Evolutionary conservation across 2,113 vertebrate genomes (phyloP).

Genomic region (Rhagologus leucostigma): DNA sequence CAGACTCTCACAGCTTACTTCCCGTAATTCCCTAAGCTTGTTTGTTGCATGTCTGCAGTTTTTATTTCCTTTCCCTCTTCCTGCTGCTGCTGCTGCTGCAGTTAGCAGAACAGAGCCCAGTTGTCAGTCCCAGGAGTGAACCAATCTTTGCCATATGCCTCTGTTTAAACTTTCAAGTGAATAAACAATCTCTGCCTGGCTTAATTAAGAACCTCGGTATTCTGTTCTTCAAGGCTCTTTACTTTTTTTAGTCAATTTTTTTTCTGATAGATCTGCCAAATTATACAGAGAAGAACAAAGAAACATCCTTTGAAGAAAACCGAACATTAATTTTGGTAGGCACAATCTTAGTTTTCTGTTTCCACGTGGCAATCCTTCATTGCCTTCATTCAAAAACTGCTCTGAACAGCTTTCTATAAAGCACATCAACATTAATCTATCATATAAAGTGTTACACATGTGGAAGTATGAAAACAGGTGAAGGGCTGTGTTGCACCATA

Average conservation of each 20-base stretch:
- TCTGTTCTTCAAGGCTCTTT: neutral
- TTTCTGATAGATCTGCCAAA: neutral
- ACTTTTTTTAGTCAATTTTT: neutral
- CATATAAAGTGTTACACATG: neutral
- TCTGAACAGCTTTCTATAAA: neutral
- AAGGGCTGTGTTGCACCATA: neutral
- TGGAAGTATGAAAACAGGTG: neutral
- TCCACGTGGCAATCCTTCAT: neutral
- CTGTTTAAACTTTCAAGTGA: slow-evolving; percentile 22
- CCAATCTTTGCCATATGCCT: neutral
- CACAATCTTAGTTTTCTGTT: neutral
- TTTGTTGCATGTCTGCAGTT: slow-evolving; percentile 9
- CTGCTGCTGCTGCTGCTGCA: neutral
- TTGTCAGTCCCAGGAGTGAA: neutral
- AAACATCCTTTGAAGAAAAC: neutral
- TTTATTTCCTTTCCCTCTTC: slow-evolving; percentile 1
- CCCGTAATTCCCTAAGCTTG: slow-evolving; percentile 4
- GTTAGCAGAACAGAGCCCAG: neutral
- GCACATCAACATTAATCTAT: neutral
- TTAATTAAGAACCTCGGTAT: slow-evolving; percentile 2
- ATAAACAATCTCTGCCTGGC: neutral
- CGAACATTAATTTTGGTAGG: neutral
- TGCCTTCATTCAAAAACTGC: neutral
- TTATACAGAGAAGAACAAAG: neutral
- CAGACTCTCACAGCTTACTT: neutral